Conservation (phyloP, 1,140 invertebrate species). For the Aphidius gifuensis region DNA sequence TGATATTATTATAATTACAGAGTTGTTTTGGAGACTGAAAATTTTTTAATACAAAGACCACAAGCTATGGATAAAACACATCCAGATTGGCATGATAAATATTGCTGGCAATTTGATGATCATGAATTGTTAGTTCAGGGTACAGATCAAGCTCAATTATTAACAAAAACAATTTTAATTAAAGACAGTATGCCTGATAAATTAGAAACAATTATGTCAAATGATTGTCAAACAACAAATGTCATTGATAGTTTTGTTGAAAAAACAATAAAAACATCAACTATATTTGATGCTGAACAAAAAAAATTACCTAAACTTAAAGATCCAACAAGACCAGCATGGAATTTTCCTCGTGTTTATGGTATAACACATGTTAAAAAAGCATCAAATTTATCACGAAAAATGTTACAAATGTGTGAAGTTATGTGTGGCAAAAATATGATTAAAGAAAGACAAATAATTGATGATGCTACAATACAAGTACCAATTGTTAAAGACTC, state of each 20-base stretch:
- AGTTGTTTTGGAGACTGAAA: neutral
- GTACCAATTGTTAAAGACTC: conserved; percentile 33
- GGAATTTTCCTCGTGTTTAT: conserved; percentile 66
- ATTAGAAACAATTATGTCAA: neutral
- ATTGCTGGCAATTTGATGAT: conserved; percentile 61
- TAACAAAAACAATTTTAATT: conserved; percentile 72
- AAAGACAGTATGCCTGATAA: conserved; percentile 60
- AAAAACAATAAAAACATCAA: conserved; percentile 62
- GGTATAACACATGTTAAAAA: conserved; percentile 69
- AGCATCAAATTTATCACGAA: conserved; percentile 72
- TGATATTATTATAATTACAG: no score
- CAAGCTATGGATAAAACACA: conserved; percentile 56
- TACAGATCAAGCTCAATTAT: conserved; percentile 66
- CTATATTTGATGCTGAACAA: conserved; percentile 76
- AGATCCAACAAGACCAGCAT: conserved; percentile 67
- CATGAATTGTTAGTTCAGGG: conserved; percentile 69
- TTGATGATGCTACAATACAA: conserved; percentile 58
- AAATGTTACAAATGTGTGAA: conserved; percentile 70
- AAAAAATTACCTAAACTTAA: conserved; percentile 70
- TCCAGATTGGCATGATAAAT: conserved; percentile 63
- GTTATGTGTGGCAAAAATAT: conserved; percentile 57
- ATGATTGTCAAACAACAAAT: no score
- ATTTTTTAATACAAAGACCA: conserved; percentile 30
- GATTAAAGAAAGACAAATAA: conserved; percentile 55
- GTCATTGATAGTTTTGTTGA: conserved; percentile 48